Evolutionary conservation across 2,113 vertebrate genomes (phyloP), one percentile per base, ranked within the genome.

Genomic region (Lophura nycthemera): DNA sequence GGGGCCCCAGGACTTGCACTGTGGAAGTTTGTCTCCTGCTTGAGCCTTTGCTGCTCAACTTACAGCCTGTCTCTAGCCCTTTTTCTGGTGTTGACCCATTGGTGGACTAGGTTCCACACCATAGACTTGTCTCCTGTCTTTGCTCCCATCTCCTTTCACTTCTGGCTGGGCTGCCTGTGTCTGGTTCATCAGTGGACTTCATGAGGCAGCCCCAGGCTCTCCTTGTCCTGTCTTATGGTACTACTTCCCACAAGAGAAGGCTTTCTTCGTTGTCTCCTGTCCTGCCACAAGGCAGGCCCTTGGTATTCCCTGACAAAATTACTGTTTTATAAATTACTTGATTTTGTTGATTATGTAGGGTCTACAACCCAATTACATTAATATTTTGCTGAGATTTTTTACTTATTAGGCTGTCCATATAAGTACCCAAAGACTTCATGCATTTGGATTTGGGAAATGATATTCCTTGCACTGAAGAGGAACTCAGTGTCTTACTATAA

Each of bases 171-270:
- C 27, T 56, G 8, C 34, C 54, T 73, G 19, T 7, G 19, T 27
- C 25, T 60, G 30, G 6, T 65, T 52, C 11, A 15, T 40, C 38
- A 0, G 29, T 6, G 24, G 8, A 73, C 11, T 3, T 34, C 50
- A 14, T 0, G 1, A 48, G 50, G 34, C 32, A 34, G 4, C 13
- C 11, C 9, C 0, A 0, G 29, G 57, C 22, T 75, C 24, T 64
- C 36, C 25, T 80, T 17, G 15, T 60, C 22, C n/a, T 43, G 64
- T 48, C 56, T 32, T 32, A 57, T 32, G 54, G 60, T 30, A 45
- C 30, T 50, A 17, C 17, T 57, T 87, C 27, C 42, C 5, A 18
- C 24, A 30, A 30, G 10, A 25, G 8, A 30, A 38, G 25, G 13
- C 13, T 79, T 29, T 72, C n/a, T 5, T 0, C 0, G 16, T 80